Evolutionary conservation across 2,113 vertebrate species (phyloP).

Genomic region (Camelus bactrianus): DNA sequence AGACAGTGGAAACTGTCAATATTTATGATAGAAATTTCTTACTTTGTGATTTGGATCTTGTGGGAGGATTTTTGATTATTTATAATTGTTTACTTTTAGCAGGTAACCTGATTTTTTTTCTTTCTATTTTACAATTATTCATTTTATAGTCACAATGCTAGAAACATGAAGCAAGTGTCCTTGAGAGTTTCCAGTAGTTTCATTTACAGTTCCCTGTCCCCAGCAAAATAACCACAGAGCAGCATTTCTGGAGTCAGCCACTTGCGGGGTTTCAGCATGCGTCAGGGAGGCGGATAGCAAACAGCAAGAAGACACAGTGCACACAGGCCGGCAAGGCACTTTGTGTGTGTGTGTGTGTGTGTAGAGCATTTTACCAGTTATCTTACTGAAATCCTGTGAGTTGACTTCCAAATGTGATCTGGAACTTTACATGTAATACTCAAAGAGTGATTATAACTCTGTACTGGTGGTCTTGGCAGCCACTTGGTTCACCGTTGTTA

Average conservation of each 20-base stretch:
- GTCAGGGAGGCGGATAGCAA: not conserved
- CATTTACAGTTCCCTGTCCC: not conserved
- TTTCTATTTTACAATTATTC: conserved; percentile 49
- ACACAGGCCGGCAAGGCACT: not conserved
- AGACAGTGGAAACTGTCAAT: conserved; percentile 47
- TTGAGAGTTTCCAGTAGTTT: not conserved
- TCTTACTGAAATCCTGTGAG: not conserved
- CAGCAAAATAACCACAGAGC: not conserved
- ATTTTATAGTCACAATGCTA: not conserved
- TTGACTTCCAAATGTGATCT: conserved; percentile 16
- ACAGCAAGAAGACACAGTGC: not conserved
- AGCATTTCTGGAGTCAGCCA: not conserved
- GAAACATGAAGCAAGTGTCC: not conserved
- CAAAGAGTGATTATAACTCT: not conserved
- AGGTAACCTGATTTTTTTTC: conserved; percentile 6
- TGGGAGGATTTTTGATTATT: conserved; percentile 51
- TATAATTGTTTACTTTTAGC: conserved; percentile 37
- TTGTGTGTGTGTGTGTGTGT: not conserved
- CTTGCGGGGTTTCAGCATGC: not conserved
- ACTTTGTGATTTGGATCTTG: conserved; percentile 36
- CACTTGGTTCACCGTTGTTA: not conserved
- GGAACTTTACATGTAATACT: not conserved
- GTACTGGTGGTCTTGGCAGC: not conserved
- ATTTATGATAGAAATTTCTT: conserved; percentile 50
- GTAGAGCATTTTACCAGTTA: not conserved